Evolutionary conservation across 1,140 invertebrate genomes (phyloP).

Genomic region (Formica selysi): DNA sequence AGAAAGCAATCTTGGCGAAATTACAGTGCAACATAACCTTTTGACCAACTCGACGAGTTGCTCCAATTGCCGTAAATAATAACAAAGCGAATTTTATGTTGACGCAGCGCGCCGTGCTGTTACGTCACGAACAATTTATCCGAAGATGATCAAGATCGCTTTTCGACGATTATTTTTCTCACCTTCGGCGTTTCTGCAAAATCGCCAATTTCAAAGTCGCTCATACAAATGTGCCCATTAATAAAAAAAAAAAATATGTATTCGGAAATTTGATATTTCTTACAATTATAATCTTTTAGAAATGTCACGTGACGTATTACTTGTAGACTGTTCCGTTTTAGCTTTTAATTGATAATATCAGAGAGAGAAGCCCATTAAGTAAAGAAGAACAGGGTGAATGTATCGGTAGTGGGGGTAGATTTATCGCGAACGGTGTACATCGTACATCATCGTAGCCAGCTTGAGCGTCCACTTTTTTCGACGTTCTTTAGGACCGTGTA

Average conservation of each 20-base stretch:
- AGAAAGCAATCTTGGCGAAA: background rate
- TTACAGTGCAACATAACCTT: constrained; percentile 23
- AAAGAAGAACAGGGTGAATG: too few species aligned
- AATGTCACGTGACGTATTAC: constrained; percentile 17
- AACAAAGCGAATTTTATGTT: background rate
- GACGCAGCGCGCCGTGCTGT: background rate
- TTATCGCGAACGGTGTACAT: too few species aligned
- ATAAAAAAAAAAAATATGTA: background rate
- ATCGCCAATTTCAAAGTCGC: background rate
- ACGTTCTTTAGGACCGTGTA: too few species aligned
- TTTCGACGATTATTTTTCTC: background rate
- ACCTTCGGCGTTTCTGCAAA: background rate
- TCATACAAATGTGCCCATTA: too few species aligned
- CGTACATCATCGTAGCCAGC: too few species aligned
- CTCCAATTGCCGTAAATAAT: background rate
- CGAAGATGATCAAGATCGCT: constrained; percentile 6
- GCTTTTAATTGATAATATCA: too few species aligned
- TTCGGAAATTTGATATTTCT: background rate
- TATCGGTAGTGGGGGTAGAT: too few species aligned
- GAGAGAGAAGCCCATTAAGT: too few species aligned
- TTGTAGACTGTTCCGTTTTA: background rate
- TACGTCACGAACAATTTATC: constrained; percentile 48
- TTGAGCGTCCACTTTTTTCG: too few species aligned
- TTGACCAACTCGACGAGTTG: background rate
- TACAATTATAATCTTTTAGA: background rate